phyloP scores from a whole-genome alignment of 2,113 vertebrate genomes.

The Tylochromis polylepis region DNA sequence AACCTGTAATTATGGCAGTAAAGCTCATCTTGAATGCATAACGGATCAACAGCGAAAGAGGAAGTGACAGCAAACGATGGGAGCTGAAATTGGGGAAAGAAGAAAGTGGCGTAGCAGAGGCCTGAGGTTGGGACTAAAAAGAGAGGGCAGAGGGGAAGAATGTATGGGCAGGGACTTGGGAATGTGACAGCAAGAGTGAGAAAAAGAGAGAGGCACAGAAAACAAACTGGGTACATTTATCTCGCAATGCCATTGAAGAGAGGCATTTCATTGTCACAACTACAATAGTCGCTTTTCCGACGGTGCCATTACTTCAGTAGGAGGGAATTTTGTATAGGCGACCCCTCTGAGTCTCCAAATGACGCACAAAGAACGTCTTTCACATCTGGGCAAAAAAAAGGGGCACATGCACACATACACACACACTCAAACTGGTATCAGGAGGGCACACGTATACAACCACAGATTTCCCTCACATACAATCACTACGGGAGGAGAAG shows the following conservation, averaged over 20 bases:
- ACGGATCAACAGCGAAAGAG: neutral
- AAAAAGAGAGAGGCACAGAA: conserved; percentile 74
- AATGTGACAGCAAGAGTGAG: conserved; percentile 78
- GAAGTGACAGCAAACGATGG: neutral
- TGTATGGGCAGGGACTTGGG: conserved; percentile 72
- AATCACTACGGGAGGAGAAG: conserved; percentile 36
- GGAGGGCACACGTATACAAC: conserved; percentile 52
- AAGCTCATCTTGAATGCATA: neutral
- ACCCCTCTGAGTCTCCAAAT: conserved; percentile 69
- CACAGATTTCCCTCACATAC: conserved; percentile 43
- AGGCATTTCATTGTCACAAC: conserved; percentile 81
- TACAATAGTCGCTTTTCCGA: conserved; percentile 82
- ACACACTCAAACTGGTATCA: conserved; percentile 58
- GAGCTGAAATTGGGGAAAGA: conserved; percentile 32
- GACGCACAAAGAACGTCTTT: conserved; percentile 75
- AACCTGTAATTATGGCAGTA: neutral
- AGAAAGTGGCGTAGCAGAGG: conserved; percentile 23
- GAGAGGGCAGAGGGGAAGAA: conserved; percentile 75
- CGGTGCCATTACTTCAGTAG: conserved; percentile 80
- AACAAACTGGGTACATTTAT: conserved; percentile 77
- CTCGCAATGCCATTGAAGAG: conserved; percentile 72
- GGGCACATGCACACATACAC: conserved; percentile 64
- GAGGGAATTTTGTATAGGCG: conserved; percentile 79
- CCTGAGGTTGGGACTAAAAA: conserved; percentile 55
- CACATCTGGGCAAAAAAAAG: conserved; percentile 65